Conservation (phyloP, 2,113 vertebrate species). For the Chaetura pelagica region DNA sequence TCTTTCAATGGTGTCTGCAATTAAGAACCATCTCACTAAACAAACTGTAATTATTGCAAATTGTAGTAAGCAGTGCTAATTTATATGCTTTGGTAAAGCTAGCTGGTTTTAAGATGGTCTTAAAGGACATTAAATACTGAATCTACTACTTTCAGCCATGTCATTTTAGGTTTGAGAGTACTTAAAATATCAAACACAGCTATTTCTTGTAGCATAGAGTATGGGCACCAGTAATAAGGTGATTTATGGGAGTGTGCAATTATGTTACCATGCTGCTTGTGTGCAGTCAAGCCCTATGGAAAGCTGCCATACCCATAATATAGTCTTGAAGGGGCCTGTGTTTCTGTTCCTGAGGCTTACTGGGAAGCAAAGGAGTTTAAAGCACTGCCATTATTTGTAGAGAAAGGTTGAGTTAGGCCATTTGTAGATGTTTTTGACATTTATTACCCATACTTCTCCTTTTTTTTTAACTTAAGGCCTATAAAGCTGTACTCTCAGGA, state of each 20-base stretch:
- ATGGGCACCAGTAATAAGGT: conserved; percentile 28
- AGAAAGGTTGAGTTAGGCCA: neutral
- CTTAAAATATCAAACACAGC: conserved; percentile 44
- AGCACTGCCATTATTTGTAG: neutral
- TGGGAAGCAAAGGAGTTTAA: neutral
- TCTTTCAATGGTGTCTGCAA: conserved; percentile 78
- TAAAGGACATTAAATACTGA: conserved; percentile 51
- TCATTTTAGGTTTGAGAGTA: conserved; percentile 30
- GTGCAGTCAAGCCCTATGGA: neutral
- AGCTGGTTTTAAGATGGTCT: conserved; percentile 63
- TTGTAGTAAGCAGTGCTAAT: conserved; percentile 75
- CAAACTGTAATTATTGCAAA: conserved; percentile 81
- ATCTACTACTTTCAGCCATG: conserved; percentile 53
- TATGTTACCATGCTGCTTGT: conserved; percentile 10
- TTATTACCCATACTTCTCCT: neutral
- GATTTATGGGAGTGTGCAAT: conserved; percentile 50
- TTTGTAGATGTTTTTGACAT: neutral
- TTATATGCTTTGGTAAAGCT: conserved; percentile 68
- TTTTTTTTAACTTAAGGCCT: neutral
- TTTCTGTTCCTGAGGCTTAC: neutral
- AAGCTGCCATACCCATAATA: neutral
- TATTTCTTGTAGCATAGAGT: conserved; percentile 41
- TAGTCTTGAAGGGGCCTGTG: neutral
- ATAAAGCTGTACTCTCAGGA: neutral
- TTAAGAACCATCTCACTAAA: conserved; percentile 77